Base-by-base conservation (phyloP, 2,113 vertebrate species). In the Dendropsophus ebraccatus region DNA sequence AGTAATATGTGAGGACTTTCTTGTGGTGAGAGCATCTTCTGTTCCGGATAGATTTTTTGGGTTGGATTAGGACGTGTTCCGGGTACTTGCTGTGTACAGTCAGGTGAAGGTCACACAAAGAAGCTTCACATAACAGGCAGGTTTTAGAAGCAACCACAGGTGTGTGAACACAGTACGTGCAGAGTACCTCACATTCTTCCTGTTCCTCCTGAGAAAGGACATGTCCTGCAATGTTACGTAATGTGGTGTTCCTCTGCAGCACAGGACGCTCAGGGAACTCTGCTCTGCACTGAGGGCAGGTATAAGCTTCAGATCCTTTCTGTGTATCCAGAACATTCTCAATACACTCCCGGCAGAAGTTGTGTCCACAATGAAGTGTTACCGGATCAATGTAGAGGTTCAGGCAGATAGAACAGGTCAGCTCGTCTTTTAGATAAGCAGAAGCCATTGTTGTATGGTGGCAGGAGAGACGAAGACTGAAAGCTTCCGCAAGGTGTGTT, bases 371-470 rank as follows among this genome's bases (percentile, higher is more conserved):
- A 49, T 93, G 1, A 95, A 91, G 0, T 0, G 94, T 93, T 17
- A 95, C 95, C 0, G 95, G 94, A 49, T 96, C 94, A 0, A 88
- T 91, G 90, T 94, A 96, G 69, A 95, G 93, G 35, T 94, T 92
- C 69, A 93, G 60, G 89, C 95, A 96, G 19, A 96, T 91, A 0
- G 94, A 93, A 86, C 95, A 96, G 0, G 91, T 95, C 52, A 94
- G 93, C 41, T 96, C 95, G 0, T 94, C 93, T 67, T 23, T 85
- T 74, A 85, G 35, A 58, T 28, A 50, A 30, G 52, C 45, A 67
- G 58, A 62, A 30, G 74, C 83, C 83, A 85, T 85, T 14, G 32
- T 14, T 65, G 56, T 7, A 49, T 6, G 62, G 62, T 67, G 14
- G 17, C n/a, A 17, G 30, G 2, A 41, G 41, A 41, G 41, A 41